Percentiles rank a stretch among this genome's conserved stretches.
These are phyloP conservation scores for Cyclophora albipunctata DNA, from an alignment of 2,888 invertebrate genomes.

Conservation along the genomic window DNA sequence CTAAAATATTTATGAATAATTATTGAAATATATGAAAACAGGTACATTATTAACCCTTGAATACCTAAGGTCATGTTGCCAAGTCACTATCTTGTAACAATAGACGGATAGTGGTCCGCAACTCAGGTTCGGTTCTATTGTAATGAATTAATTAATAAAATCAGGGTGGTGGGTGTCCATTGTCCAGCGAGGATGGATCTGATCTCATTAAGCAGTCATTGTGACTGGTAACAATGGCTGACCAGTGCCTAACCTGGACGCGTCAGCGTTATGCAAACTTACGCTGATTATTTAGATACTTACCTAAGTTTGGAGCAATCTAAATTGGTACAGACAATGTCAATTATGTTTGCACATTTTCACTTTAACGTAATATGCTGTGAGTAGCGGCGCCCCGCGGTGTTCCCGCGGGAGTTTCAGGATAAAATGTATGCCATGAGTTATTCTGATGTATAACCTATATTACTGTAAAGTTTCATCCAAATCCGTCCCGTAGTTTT, in stretches of 20 bases:
- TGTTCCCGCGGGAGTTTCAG: too few relatives aligned
- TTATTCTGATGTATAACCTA: too few relatives aligned
- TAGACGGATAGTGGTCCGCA: conserved; percentile 57
- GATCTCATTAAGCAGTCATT: conserved; percentile 75
- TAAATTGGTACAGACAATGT: background rate
- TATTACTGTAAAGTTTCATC: too few relatives aligned
- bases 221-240: conserved; percentile 42
- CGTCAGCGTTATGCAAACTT: conserved; percentile 35
- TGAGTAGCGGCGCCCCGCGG: too few relatives aligned
- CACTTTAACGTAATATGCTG: background rate
- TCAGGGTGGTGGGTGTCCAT: conserved; percentile 56
- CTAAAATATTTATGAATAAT: too few relatives aligned
- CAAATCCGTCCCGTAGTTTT: too few relatives aligned
- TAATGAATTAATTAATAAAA: conserved; percentile 75
- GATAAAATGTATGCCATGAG: too few relatives aligned
- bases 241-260: conserved; percentile 37
- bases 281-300: conserved; percentile 7
- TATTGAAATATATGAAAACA: too few relatives aligned
- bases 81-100: conserved; percentile 61
- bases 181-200: conserved; percentile 68
- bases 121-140: conserved; percentile 66
- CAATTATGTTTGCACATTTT: background rate
- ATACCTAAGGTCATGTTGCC: conserved; percentile 39
- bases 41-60: too few relatives aligned
- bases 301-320: too few relatives aligned